Percentiles rank a stretch among this genome's conserved stretches.
Conservation (phyloP, 2,797 vertebrate genomes). For the Propithecus perrieri region DNA sequence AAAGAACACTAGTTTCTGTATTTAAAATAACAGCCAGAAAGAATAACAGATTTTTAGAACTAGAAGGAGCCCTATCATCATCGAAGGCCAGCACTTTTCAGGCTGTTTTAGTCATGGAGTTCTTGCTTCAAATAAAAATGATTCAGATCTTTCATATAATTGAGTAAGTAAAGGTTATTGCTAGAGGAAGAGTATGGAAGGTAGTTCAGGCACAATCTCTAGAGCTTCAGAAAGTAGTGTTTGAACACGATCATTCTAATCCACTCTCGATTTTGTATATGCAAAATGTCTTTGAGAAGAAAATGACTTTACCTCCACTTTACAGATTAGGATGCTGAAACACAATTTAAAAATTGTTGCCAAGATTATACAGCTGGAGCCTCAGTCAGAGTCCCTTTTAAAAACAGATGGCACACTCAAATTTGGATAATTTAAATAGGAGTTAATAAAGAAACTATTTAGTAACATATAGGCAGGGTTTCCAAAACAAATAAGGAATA, state of each 20-base stretch:
- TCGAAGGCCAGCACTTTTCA: neutral
- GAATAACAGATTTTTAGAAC: neutral
- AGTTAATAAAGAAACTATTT: slow-evolving; percentile 30
- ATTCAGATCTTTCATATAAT: neutral
- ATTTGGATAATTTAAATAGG: neutral
- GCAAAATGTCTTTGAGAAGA: neutral
- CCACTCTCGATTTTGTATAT: neutral
- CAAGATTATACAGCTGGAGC: neutral
- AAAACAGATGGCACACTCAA: slow-evolving; percentile 33
- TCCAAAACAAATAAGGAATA: neutral
- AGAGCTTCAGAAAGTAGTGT: neutral
- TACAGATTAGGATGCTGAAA: neutral
- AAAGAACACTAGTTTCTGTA: neutral
- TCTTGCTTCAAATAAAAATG: slow-evolving; percentile 6
- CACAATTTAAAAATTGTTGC: neutral
- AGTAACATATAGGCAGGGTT: neutral
- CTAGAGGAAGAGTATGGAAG: neutral
- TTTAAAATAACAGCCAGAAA: neutral
- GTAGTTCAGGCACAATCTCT: neutral
- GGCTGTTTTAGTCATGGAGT: neutral
- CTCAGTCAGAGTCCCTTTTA: neutral
- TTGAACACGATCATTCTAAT: neutral
- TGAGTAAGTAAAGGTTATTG: neutral
- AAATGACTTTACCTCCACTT: neutral
- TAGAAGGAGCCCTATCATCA: neutral